Evolutionary conservation across 2,888 invertebrate genomes (phyloP), one percentile per base, ranked within the genome.

Genomic region (Epirrhoe alternata): DNA sequence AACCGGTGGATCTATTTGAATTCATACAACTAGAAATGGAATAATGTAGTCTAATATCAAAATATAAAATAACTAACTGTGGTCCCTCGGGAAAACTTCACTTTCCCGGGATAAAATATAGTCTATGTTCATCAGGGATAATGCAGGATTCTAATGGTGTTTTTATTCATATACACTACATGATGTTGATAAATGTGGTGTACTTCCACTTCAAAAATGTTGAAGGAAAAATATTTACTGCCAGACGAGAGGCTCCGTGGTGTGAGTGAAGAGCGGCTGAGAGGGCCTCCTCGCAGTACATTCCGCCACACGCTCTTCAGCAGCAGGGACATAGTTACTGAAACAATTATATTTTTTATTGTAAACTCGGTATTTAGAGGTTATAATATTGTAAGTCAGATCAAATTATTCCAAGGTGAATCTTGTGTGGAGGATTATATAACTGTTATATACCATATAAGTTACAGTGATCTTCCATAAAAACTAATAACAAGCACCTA

Each of bases 241-340:
- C 81, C 82, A 14, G 86, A 83, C 30, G 85, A 78, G 14, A 87
- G 78, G 55, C 82, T 87, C 47, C 83, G 74, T 1, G 84, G 77
- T 35, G 81, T 78, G 53, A 87, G 61, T 5, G 68, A 61, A 0
- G 80, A 69, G 33, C 79, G 78, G 64, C 75, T 80, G 42, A 87
- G 74, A 0, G 81, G 70, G 55, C 72, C 74, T n/a, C 80, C 78
- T 24, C 77, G 79, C 61, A 86, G 74, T 17, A 86, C 77, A 65
- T 76, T 82, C 14, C 83, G 77, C 88, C 87, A 88, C 63, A 86
- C 73, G 50, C 76, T 84, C 72, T 85, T 86, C 52, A 88, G 69
- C 17, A 88, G 70, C 54, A 86, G 68, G 6, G 86, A 78, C 88
- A 88, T 88, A 16, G 65, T 79, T 14, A 64, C 85, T 86, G 79